Evolutionary conservation across 2,888 invertebrate genomes (phyloP).

Genomic region (Lampropteryx suffumata): DNA sequence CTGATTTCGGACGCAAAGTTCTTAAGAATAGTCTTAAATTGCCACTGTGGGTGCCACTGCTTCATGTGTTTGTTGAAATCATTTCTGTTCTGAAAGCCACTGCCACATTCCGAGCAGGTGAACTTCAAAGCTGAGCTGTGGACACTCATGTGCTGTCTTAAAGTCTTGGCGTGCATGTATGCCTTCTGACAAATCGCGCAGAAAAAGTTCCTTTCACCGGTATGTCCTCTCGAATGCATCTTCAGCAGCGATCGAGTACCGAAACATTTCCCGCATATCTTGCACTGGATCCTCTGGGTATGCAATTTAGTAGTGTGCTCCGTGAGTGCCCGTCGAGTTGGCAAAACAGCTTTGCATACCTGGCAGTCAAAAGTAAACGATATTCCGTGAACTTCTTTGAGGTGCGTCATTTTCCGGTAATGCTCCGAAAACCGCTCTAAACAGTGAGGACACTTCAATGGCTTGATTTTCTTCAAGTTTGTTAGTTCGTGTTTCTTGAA

Average conservation of each 20-base stretch:
- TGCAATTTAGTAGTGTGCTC: constrained; percentile 72
- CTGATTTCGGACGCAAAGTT: constrained; percentile 50
- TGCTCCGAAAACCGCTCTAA: constrained; percentile 72
- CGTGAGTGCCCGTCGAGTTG: constrained; percentile 65
- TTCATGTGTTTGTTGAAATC: constrained; percentile 71
- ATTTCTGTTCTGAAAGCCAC: constrained; percentile 62
- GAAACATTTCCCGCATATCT: constrained; percentile 70
- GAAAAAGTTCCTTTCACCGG: constrained; percentile 69
- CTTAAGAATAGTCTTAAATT: constrained; percentile 59
- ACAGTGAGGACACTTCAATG: constrained; percentile 72
- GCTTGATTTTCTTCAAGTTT: constrained; percentile 64
- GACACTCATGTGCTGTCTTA: constrained; percentile 69
- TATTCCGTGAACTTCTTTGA: constrained; percentile 69
- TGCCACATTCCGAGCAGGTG: constrained; percentile 65
- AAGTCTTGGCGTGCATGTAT: constrained; percentile 71
- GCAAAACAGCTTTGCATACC: constrained; percentile 59
- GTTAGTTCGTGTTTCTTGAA: constrained; percentile 68
- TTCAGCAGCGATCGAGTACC: constrained; percentile 66
- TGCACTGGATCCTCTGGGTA: constrained; percentile 69
- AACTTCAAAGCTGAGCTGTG: constrained; percentile 67
- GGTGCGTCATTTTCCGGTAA: constrained; percentile 72
- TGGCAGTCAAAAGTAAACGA: constrained; percentile 68
- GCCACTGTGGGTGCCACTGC: constrained; percentile 72
- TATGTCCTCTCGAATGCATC: constrained; percentile 69
- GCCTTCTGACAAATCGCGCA: constrained; percentile 69